A percentile compares a stretch with the other conserved stretches of the same genome.
phyloP scores from a whole-genome alignment of 1,140 invertebrate genomes.

The Magallana gigas region DNA sequence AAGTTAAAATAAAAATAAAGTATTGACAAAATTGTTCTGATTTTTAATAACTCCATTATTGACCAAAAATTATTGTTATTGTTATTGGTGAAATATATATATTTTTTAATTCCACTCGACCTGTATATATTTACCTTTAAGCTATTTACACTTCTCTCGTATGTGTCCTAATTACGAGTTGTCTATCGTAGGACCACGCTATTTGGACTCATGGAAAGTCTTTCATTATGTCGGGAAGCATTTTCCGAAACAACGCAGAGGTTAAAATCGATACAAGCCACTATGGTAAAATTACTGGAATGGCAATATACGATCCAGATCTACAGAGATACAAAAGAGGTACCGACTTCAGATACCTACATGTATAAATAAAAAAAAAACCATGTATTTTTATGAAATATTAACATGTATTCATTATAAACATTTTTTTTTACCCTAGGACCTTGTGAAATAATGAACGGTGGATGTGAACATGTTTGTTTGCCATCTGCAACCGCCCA shows the following conservation, averaged over 20 bases:
- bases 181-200: constrained; percentile 25
- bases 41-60: too few species aligned
- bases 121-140: too few species aligned
- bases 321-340: constrained; percentile 35
- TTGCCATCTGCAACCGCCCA: neutral
- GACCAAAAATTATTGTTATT: too few species aligned
- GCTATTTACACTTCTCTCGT: too few species aligned
- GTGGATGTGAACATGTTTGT: constrained; percentile 53
- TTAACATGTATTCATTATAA: neutral
- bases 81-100: too few species aligned
- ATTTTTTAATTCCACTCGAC: too few species aligned
- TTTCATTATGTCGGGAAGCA: constrained; percentile 18
- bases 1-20: too few species aligned
- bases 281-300: constrained; percentile 11
- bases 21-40: too few species aligned
- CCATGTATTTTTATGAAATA: neutral
- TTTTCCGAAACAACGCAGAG: neutral
- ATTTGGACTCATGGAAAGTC: constrained; percentile 37
- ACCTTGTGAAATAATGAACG: constrained; percentile 46
- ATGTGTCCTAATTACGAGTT: neutral
- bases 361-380: neutral
- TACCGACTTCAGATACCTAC: neutral
- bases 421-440: constrained; percentile 18
- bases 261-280: constrained; percentile 24
- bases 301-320: constrained; percentile 26